Percentiles rank a stretch among this genome's conserved stretches.
These are phyloP conservation scores for Prionchulus punctatus DNA, from an alignment of 2,888 invertebrate species.

Conservation along the genomic window DNA sequence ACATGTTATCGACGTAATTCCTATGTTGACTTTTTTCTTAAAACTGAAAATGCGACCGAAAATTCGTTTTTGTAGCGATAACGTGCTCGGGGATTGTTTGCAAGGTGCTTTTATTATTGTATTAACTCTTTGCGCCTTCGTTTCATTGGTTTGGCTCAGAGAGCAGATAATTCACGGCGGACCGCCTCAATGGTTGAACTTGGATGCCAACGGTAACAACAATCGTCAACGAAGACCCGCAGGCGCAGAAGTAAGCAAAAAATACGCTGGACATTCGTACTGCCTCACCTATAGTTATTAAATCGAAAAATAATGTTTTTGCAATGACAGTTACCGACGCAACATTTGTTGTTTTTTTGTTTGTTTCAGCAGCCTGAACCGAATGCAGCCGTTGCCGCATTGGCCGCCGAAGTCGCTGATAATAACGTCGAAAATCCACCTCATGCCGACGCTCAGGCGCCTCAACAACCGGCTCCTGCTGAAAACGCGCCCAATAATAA, in stretches of 20 bases:
- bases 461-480: no score
- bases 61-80: slow-evolving; percentile 17
- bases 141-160: slow-evolving; percentile 86
- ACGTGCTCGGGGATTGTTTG: slow-evolving; percentile 53
- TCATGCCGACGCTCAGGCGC: neutral
- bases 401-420: neutral
- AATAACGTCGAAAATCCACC: neutral
- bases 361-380: neutral
- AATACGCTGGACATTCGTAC: no score
- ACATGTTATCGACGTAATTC: slow-evolving; percentile 64
- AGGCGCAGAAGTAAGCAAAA: no score
- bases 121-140: slow-evolving; percentile 63
- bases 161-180: slow-evolving; percentile 96
- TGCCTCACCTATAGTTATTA: no score
- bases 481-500: no score
- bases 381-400: neutral
- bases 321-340: no score
- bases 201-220: slow-evolving; percentile 38
- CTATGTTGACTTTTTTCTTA: no score
- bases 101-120: slow-evolving; percentile 92
- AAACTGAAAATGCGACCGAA: neutral
- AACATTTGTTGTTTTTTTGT: no score
- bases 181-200: slow-evolving; percentile 85
- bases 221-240: neutral
- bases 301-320: no score